These are phyloP conservation scores for Eudemis profundana DNA, from an alignment of 2,888 invertebrate genomes.

Conservation along the genomic window DNA sequence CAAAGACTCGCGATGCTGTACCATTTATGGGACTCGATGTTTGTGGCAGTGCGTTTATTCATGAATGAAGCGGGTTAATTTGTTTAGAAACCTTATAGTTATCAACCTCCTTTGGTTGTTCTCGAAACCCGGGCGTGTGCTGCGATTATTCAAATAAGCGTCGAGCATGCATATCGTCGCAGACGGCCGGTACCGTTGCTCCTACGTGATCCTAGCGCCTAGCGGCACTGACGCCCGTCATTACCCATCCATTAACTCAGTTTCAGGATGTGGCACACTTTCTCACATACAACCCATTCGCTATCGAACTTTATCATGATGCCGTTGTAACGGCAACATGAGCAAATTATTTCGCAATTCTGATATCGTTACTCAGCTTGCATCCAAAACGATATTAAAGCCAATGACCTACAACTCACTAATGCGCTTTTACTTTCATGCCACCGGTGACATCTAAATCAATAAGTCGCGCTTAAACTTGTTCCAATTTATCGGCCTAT, in stretches of 20 bases:
- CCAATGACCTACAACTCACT: conserved; percentile 27
- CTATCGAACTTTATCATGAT: conserved; percentile 52
- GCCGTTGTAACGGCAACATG: conserved; percentile 14
- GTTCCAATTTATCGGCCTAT: conserved; percentile 22
- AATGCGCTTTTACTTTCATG: conserved; percentile 41
- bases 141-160: conserved; percentile 76
- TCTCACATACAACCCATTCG: conserved; percentile 56
- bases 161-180: conserved; percentile 54
- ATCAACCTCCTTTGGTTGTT: conserved; percentile 45
- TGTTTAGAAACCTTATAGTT: conserved; percentile 29
- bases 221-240: conserved; percentile 67
- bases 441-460: conserved; percentile 38
- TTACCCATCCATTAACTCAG: conserved; percentile 68
- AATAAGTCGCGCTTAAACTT: conserved; percentile 29
- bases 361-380: conserved; percentile 1
- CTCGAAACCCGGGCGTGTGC: conserved; percentile 50
- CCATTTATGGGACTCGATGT: conserved; percentile 5
- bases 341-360: conserved; percentile 8
- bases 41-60: conserved; percentile 3
- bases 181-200: conserved; percentile 69
- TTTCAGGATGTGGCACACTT: conserved; percentile 77
- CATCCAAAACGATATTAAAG: conserved; percentile 36
- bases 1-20: conserved; percentile 19
- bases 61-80: conserved; percentile 35
- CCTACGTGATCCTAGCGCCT: conserved; percentile 76